These are phyloP conservation scores for Meloidogyne exigua DNA, from an alignment of 1,140 invertebrate species.

Conservation along the genomic window DNA sequence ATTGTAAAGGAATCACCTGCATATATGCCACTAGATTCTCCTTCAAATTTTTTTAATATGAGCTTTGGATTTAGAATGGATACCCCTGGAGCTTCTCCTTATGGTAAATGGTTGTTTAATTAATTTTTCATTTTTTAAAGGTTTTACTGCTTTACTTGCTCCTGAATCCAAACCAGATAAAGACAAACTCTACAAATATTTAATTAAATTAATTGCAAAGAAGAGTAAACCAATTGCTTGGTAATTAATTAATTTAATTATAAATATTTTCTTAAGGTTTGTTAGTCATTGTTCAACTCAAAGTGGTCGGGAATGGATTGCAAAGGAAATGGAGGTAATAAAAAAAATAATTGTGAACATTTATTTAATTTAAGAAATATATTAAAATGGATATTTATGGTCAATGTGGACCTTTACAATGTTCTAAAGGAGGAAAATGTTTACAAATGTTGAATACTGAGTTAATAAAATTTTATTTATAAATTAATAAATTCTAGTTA, in stretches of 20 bases:
- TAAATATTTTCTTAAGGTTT: conserved; percentile 50
- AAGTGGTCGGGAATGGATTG: conserved; percentile 43
- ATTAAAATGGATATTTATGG: conserved; percentile 56
- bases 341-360: conserved; percentile 6
- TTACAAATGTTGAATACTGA: conserved; percentile 51
- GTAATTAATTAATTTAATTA: background rate
- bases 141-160: conserved; percentile 48
- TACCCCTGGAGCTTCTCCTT: conserved; percentile 50
- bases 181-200: conserved; percentile 14
- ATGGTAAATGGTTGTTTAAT: conserved; percentile 36
- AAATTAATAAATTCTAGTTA: conserved; percentile 65
- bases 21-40: background rate
- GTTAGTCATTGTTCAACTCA: conserved; percentile 61
- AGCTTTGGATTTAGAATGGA: conserved; percentile 54
- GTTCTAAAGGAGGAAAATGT: conserved; percentile 48
- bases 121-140: conserved; percentile 2
- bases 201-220: conserved; percentile 41
- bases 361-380: conserved; percentile 36
- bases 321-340: conserved; percentile 45
- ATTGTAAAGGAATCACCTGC: conserved; percentile 12
- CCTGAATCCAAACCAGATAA: conserved; percentile 28
- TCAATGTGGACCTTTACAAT: conserved; percentile 48
- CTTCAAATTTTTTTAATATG: conserved; percentile 41
- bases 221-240: conserved; percentile 65
- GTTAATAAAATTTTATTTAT: conserved; percentile 34